A percentile compares a stretch with the other conserved stretches of the same genome.
phyloP scores from a whole-genome alignment of 2,888 invertebrate species.

The Tortricodes alternella region DNA sequence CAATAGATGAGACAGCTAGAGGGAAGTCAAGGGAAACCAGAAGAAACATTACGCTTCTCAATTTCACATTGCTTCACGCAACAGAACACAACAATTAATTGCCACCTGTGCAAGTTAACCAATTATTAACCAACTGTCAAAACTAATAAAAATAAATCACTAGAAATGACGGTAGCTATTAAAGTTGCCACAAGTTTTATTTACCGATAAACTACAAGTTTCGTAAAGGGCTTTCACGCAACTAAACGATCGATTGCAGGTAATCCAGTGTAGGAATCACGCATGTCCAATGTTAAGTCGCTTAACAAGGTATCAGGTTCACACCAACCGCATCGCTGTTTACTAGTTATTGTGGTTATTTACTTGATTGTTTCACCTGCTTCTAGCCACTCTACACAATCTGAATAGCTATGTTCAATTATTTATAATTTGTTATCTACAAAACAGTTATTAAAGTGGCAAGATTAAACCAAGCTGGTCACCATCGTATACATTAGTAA shows the following conservation, averaged over 20 bases:
- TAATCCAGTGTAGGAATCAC: slow-evolving; percentile 18
- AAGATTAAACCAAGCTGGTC: no score
- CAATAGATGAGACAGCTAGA: no score
- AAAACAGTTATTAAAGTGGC: no score
- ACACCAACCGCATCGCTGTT: no score
- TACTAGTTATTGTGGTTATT: no score
- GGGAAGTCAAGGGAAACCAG: background rate
- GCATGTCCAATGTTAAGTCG: slow-evolving; percentile 23
- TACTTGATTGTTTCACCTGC: no score
- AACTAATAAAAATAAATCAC: slow-evolving; percentile 21
- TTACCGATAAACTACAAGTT: slow-evolving; percentile 18
- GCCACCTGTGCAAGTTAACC: slow-evolving; percentile 16
- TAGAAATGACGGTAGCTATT: slow-evolving; percentile 20
- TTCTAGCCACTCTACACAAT: no score
- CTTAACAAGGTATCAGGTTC: slow-evolving; percentile 3
- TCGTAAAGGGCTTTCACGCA: slow-evolving; percentile 20
- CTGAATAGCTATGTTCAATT: no score
- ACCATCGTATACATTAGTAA: no score
- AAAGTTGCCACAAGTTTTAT: slow-evolving; percentile 20
- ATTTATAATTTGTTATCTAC: no score
- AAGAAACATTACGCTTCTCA: background rate
- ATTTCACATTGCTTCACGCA: background rate
- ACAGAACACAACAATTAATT: slow-evolving; percentile 10
- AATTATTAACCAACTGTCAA: slow-evolving; percentile 18
- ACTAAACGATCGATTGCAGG: slow-evolving; percentile 9